Conservation (phyloP, 2,888 invertebrate species). For the Chloroclystis v-ata region DNA sequence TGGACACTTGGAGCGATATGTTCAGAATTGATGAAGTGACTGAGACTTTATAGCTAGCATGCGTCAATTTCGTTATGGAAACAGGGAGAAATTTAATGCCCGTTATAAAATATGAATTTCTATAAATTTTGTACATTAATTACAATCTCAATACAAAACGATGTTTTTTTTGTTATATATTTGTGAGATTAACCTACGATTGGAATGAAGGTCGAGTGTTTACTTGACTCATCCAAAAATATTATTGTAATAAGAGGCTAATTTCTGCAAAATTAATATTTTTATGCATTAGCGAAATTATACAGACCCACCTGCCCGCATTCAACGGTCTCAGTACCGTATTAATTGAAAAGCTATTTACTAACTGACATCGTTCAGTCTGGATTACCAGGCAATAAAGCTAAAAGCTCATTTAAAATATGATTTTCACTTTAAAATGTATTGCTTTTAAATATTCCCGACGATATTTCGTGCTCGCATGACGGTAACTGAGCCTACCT, state of each 20-base stretch:
- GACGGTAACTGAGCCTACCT: constrained; percentile 28
- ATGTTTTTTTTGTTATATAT: no score
- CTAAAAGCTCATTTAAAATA: constrained; percentile 3
- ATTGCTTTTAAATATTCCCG: constrained; percentile 13
- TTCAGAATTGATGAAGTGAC: constrained; percentile 47
- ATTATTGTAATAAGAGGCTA: no score
- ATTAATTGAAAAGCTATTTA: constrained; percentile 2
- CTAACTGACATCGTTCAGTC: not conserved
- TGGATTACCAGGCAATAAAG: constrained; percentile 2
- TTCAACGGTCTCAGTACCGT: constrained; percentile 17
- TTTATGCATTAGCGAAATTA: not conserved
- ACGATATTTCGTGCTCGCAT: constrained; percentile 18
- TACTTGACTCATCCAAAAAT: no score
- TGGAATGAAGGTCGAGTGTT: no score
- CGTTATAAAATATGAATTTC: no score
- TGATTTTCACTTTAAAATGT: constrained; percentile 11
- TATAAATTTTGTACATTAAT: no score
- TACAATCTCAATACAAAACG: no score
- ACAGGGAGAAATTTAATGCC: no score
- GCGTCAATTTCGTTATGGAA: no score
- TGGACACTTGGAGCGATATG: constrained; percentile 31
- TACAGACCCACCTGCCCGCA: not conserved
- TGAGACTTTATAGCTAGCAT: not conserved
- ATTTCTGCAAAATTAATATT: no score
- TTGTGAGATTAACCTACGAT: no score